Evolutionary conservation across 2,113 vertebrate species (phyloP).

Genomic region (Indri indri): DNA sequence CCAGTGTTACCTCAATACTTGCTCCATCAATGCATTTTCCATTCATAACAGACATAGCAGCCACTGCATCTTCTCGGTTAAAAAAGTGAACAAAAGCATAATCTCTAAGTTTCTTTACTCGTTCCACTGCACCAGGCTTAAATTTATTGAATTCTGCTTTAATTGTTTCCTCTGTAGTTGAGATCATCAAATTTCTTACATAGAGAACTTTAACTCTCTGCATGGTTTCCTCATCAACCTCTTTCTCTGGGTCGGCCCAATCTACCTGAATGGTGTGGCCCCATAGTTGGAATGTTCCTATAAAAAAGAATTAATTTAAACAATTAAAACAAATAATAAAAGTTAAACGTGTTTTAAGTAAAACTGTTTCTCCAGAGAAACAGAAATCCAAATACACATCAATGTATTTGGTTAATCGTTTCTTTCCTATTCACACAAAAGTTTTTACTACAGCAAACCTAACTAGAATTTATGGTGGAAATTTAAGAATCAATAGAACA

Average conservation of each 20-base stretch:
- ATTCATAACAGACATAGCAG: slow-evolving; percentile 91
- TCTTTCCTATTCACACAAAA: not conserved
- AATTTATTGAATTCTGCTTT: slow-evolving; percentile 91
- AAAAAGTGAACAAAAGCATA: slow-evolving; percentile 98
- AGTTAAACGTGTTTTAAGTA: slow-evolving; percentile 13
- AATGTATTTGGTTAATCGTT: not conserved
- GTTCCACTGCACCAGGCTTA: slow-evolving; percentile 93
- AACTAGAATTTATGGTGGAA: not conserved
- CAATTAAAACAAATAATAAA: slow-evolving; percentile 42
- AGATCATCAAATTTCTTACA: slow-evolving; percentile 95
- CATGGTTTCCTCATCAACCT: slow-evolving; percentile 95
- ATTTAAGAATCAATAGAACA: slow-evolving; percentile 27
- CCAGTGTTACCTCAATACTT: slow-evolving; percentile 91
- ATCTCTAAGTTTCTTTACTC: slow-evolving; percentile 95
- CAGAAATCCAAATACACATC: not conserved
- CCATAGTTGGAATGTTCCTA: slow-evolving; percentile 95
- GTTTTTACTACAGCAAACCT: slow-evolving; percentile 4
- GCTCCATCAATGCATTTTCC: slow-evolving; percentile 93
- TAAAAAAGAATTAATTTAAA: slow-evolving; percentile 30
- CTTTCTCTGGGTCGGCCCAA: slow-evolving; percentile 96
- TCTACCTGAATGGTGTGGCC: slow-evolving; percentile 94
- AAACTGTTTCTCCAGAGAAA: slow-evolving; percentile 36
- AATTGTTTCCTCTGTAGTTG: slow-evolving; percentile 93
- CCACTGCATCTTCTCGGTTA: slow-evolving; percentile 91
- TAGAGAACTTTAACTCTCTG: slow-evolving; percentile 94